These are phyloP conservation scores for Ormyrus nitidulus DNA, from an alignment of 2,888 invertebrate genomes.

Conservation along the genomic window DNA sequence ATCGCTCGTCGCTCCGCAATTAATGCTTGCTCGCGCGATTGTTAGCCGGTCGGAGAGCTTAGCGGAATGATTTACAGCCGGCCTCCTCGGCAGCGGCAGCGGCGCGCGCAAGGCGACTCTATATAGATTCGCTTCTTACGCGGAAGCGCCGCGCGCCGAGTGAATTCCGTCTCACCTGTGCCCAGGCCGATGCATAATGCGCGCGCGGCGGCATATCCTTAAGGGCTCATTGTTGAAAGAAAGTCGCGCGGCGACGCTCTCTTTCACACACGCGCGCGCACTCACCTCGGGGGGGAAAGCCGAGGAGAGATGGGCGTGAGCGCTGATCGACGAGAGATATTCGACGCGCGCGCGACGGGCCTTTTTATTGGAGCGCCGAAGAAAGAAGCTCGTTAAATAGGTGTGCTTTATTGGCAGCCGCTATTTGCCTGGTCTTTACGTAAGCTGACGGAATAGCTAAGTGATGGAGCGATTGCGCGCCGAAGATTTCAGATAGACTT, in stretches of 20 bases:
- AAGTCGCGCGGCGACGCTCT: conserved; percentile 49
- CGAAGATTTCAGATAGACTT: no score
- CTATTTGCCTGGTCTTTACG: no score
- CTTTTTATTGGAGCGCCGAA: no score
- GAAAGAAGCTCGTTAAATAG: no score
- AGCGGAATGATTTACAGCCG: conserved; percentile 60
- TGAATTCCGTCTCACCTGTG: conserved; percentile 61
- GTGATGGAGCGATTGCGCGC: no score
- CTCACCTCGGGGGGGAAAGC: conserved; percentile 10
- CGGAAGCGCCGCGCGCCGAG: conserved; percentile 59
- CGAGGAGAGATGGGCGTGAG: background rate
- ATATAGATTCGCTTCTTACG: conserved; percentile 32
- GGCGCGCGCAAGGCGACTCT: conserved; percentile 26
- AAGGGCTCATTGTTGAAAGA: conserved; percentile 59
- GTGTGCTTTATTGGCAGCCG: no score
- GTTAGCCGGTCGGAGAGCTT: conserved; percentile 61
- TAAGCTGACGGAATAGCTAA: no score
- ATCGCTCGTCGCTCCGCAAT: conserved; percentile 60
- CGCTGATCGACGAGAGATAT: no score
- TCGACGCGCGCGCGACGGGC: no score
- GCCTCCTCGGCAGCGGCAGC: conserved; percentile 3
- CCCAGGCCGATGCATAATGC: background rate
- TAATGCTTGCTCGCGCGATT: conserved; percentile 61
- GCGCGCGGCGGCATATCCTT: conserved; percentile 49
- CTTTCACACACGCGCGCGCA: conserved; percentile 20